Evolutionary conservation across 2,888 invertebrate genomes (phyloP).

Genomic region (Coelogynopora nodosa): DNA sequence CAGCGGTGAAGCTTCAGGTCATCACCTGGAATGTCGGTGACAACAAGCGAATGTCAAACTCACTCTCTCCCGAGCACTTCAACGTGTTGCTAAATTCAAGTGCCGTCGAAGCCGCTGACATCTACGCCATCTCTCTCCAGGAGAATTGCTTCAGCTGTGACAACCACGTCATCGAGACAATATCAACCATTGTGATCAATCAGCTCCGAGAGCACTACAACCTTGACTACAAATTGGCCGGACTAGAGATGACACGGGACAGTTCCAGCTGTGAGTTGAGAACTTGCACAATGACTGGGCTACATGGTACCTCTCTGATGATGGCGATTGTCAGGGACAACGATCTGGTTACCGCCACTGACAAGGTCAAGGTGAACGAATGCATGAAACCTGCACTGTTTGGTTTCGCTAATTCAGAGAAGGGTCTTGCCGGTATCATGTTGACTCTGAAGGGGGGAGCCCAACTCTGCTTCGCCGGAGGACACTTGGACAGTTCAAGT

Average conservation of each 20-base stretch:
- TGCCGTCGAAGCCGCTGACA: neutral
- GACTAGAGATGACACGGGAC: neutral
- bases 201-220: neutral
- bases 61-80: neutral
- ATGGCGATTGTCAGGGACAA: neutral
- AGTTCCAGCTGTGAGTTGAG: neutral
- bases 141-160: neutral
- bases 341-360: neutral
- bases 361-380: neutral
- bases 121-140: neutral
- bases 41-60: neutral
- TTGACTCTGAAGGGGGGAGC: neutral
- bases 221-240: neutral
- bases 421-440: neutral
- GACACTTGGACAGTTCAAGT: neutral
- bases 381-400: neutral
- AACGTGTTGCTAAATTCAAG: neutral
- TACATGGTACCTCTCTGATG: neutral
- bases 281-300: neutral
- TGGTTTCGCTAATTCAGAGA: neutral
- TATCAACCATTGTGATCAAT: neutral
- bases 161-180: neutral
- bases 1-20: neutral
- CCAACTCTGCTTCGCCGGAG: neutral
- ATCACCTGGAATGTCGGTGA: conserved; percentile 6